A percentile compares a stretch with the other conserved stretches of the same genome.
Conservation (phyloP, 2,113 vertebrate species). For the Hydropotes inermis region DNA sequence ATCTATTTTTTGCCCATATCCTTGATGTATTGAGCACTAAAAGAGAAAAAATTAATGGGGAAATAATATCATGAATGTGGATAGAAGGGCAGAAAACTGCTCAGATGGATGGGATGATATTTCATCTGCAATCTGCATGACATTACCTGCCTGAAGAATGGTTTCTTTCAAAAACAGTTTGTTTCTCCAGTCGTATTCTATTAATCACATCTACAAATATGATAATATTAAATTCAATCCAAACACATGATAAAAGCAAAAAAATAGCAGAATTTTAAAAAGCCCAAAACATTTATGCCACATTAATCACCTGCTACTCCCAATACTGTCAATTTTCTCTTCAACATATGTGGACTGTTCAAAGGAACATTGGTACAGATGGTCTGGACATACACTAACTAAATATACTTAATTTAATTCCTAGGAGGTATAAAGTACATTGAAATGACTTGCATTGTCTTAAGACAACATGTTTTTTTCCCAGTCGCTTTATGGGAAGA, state of each 20-base stretch:
- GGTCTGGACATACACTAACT: background rate
- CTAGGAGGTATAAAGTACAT: background rate
- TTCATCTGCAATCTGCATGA: background rate
- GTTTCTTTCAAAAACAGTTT: background rate
- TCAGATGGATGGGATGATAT: background rate
- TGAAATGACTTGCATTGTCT: background rate
- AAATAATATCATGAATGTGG: background rate
- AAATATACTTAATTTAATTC: background rate
- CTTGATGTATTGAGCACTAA: background rate
- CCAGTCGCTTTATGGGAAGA: background rate
- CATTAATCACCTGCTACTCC: background rate
- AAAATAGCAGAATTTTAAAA: background rate
- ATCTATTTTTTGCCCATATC: conserved; percentile 21
- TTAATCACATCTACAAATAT: background rate
- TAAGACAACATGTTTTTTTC: background rate
- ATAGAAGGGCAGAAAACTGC: background rate
- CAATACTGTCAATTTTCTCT: background rate
- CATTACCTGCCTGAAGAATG: background rate
- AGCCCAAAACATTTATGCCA: background rate
- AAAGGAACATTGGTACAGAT: background rate
- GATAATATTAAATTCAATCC: background rate
- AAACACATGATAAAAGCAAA: background rate
- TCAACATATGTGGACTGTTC: rapidly evolving
- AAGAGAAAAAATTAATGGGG: background rate
- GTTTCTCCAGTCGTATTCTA: background rate